A percentile compares a stretch with the other conserved stretches of the same genome.
Evolutionary conservation across 2,113 vertebrate species (phyloP).

Genomic region (Phalacrocorax pelagicus): DNA sequence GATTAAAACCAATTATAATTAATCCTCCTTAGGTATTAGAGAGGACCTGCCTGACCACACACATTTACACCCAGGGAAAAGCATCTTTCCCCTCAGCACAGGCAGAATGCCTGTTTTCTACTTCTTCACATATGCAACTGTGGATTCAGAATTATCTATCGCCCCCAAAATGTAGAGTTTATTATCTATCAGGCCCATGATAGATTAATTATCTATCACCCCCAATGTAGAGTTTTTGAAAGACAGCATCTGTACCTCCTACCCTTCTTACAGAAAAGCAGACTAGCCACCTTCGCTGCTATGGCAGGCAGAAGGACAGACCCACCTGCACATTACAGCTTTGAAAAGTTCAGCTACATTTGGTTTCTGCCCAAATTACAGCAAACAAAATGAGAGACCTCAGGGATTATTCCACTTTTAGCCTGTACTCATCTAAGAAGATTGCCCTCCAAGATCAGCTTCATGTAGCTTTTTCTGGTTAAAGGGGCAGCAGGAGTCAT

Average conservation of each 20-base stretch:
- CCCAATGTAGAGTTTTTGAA: neutral
- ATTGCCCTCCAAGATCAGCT: constrained; percentile 53
- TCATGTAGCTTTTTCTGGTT: constrained; percentile 46
- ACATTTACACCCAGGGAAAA: neutral
- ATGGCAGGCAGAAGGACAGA: neutral
- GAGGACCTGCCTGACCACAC: neutral
- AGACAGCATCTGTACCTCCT: neutral
- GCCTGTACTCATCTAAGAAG: constrained; percentile 53
- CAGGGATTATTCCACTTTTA: constrained; percentile 66
- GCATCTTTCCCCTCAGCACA: neutral
- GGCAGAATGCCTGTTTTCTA: neutral
- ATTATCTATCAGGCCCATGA: no score
- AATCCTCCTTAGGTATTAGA: neutral
- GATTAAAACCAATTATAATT: constrained; percentile 17
- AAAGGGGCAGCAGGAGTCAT: constrained; percentile 22
- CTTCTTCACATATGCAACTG: neutral
- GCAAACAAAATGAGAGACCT: constrained; percentile 26
- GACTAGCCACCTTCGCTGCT: neutral
- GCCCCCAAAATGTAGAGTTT: neutral
- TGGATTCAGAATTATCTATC: neutral
- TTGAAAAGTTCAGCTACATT: constrained; percentile 4
- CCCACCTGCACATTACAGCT: neutral
- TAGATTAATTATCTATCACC: neutral
- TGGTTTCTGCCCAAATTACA: constrained; percentile 29
- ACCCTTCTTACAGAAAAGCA: neutral